A percentile compares a stretch with the other conserved stretches of the same genome.
Evolutionary conservation across 2,797 vertebrate genomes (phyloP).

Genomic region (Xerus rutilus): DNA sequence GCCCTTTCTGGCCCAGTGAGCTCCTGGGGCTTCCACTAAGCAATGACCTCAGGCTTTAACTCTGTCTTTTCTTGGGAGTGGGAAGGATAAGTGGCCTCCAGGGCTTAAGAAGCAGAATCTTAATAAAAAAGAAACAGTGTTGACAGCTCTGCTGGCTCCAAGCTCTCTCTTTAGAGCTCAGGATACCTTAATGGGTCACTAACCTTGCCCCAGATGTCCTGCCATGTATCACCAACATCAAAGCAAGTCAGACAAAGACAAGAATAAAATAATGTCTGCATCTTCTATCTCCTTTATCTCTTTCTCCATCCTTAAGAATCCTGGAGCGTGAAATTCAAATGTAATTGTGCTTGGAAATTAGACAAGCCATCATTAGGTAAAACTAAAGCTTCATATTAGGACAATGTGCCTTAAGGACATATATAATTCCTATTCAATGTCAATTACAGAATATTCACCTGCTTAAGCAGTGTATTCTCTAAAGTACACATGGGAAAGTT

Average conservation of each 20-base stretch:
- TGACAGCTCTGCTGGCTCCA: constrained; percentile 63
- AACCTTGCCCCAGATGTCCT: constrained; percentile 62
- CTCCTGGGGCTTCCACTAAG: constrained; percentile 41
- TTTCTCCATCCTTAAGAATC: not conserved
- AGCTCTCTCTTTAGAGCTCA: constrained; percentile 53
- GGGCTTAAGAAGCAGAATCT: constrained; percentile 60
- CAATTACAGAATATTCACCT: constrained; percentile 30
- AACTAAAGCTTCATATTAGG: constrained; percentile 47
- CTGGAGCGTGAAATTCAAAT: constrained; percentile 50
- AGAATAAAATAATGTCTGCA: constrained; percentile 24
- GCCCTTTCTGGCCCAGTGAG: constrained; percentile 23
- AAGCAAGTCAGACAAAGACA: constrained; percentile 38
- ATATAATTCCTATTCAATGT: not conserved
- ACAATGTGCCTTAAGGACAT: not conserved
- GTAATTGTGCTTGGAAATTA: constrained; percentile 15
- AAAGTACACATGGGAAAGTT: not conserved
- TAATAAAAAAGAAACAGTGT: constrained; percentile 63
- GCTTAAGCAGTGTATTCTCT: not conserved
- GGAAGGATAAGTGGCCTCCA: constrained; percentile 59
- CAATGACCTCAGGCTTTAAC: constrained; percentile 55
- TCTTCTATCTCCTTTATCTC: constrained; percentile 6
- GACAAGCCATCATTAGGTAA: constrained; percentile 27
- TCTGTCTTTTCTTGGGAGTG: constrained; percentile 62
- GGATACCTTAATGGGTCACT: constrained; percentile 71
- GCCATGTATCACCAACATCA: constrained; percentile 24